A percentile compares a stretch with the other conserved stretches of the same genome.
These are phyloP conservation scores for Champsocephalus gunnari DNA, from an alignment of 2,797 vertebrate genomes.

Conservation along the genomic window DNA sequence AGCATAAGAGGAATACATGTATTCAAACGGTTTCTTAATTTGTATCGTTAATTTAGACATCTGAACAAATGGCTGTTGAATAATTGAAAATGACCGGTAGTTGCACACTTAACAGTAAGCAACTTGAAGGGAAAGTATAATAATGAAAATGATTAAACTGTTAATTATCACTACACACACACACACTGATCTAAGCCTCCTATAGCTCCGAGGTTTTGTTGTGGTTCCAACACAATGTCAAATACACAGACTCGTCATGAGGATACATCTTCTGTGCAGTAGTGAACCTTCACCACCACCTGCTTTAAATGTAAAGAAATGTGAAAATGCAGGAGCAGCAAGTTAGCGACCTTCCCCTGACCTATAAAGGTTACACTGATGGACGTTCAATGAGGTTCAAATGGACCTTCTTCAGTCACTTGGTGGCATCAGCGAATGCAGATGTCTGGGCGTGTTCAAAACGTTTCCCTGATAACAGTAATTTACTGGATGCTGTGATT, in stretches of 20 bases:
- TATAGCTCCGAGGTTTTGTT: neutral
- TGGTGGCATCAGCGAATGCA: slow-evolving; percentile 38
- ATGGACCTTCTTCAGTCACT: slow-evolving; percentile 33
- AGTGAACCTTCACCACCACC: neutral
- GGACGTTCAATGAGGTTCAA: slow-evolving; percentile 32
- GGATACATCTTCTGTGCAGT: neutral
- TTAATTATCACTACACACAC: neutral
- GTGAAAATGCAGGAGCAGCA: neutral
- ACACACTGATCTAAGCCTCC: neutral
- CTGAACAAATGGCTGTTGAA: slow-evolving; percentile 19
- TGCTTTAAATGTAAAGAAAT: neutral
- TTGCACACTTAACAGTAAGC: neutral
- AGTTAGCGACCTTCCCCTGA: slow-evolving; percentile 20
- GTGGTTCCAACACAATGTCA: neutral
- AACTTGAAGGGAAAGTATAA: neutral
- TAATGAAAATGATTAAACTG: neutral
- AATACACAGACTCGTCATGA: slow-evolving; percentile 2
- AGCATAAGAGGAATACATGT: slow-evolving; percentile 1
- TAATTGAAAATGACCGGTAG: neutral
- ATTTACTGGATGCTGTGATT: slow-evolving; percentile 49
- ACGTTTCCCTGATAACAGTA: slow-evolving; percentile 46
- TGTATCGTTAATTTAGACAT: slow-evolving; percentile 16
- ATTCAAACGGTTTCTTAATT: slow-evolving; percentile 1
- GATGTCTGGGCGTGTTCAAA: slow-evolving; percentile 23
- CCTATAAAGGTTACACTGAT: slow-evolving; percentile 41